Conservation (phyloP, 1,140 invertebrate genomes). For the Caenorhabditis latens region DNA sequence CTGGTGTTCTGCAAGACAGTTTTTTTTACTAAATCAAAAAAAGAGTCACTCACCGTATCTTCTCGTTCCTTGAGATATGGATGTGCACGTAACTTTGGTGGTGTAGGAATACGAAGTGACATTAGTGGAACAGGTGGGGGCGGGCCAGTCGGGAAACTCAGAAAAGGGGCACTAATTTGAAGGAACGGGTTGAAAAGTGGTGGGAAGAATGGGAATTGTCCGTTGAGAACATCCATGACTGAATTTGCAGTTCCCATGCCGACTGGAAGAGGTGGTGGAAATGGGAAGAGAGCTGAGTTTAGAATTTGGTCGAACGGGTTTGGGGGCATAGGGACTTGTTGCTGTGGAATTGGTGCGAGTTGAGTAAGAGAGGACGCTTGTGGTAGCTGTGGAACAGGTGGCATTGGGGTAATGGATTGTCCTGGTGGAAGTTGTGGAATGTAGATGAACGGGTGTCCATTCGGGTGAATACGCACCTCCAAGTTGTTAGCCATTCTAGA, state of each 20-base stretch:
- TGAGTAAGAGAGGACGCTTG: neutral
- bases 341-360: neutral
- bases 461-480: neutral
- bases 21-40: neutral
- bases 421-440: neutral
- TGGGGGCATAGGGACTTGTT: neutral
- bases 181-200: neutral
- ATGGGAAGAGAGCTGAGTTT: neutral
- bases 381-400: neutral
- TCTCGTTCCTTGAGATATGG: neutral
- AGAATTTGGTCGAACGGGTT: too few species aligned
- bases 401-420: neutral
- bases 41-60: neutral
- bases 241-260: neutral
- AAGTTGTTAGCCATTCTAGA: constrained; percentile 27
- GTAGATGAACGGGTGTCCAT: constrained; percentile 6
- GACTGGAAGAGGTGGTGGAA: neutral
- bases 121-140: neutral
- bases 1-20: neutral
- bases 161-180: neutral
- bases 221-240: neutral
- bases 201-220: neutral
- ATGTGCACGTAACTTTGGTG: neutral
- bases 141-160: neutral
- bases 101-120: neutral